Percentiles rank a stretch among this genome's conserved stretches.
Conservation (phyloP, 2,888 invertebrate species). For the Cataglyphis altisquamis region DNA sequence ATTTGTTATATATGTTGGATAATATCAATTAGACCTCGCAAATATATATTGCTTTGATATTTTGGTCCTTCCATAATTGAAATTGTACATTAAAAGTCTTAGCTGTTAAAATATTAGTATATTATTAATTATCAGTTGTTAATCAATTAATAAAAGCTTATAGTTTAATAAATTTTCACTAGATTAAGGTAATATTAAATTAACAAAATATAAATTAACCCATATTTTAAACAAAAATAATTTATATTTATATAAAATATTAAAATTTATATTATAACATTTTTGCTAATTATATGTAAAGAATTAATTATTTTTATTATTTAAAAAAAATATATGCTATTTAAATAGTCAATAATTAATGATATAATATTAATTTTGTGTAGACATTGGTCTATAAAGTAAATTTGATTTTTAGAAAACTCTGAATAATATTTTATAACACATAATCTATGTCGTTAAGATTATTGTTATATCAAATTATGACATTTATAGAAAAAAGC, state of each 20-base stretch:
- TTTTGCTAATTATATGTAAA: neutral
- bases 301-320: neutral
- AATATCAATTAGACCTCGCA: conserved; percentile 3
- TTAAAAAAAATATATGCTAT: neutral
- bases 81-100: neutral
- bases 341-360: neutral
- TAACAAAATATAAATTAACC: neutral
- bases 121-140: neutral
- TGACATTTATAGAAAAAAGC: neutral
- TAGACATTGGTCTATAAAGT: neutral
- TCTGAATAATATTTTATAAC: neutral
- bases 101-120: no score
- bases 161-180: neutral
- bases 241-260: conserved; percentile 6
- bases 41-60: neutral
- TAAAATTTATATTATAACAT: neutral
- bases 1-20: neutral
- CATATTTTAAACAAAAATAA: neutral
- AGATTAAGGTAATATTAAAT: neutral
- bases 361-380: neutral
- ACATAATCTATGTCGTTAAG: neutral
- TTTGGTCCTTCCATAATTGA: neutral
- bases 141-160: neutral
- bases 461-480: neutral
- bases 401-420: neutral